These are phyloP conservation scores for Gobiocypris rarus DNA, from an alignment of 2,113 vertebrate genomes.

Conservation along the genomic window DNA sequence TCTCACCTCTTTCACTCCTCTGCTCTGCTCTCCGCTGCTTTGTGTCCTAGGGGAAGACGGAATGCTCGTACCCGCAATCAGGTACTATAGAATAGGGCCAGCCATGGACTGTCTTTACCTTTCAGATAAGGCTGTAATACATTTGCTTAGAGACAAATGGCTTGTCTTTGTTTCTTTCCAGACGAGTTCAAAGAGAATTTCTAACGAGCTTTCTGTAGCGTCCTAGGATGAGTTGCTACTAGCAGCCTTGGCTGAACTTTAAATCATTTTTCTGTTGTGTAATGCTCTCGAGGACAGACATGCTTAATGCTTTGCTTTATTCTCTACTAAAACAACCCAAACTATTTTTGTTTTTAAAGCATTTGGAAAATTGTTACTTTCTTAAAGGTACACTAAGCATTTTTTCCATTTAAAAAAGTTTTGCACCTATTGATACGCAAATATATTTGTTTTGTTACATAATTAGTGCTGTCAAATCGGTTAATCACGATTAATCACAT, in stretches of 20 bases:
- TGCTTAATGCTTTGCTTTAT: constrained; percentile 50
- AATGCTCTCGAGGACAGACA: constrained; percentile 29
- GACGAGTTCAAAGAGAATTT: constrained; percentile 1
- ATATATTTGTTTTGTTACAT: not conserved
- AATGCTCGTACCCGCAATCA: constrained; percentile 97
- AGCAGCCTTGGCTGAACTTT: constrained; percentile 4
- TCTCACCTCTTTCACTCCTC: constrained; percentile 83
- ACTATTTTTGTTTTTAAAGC: not conserved
- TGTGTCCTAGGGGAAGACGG: constrained; percentile 97
- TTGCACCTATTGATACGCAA: not conserved
- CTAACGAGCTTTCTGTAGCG: not conserved
- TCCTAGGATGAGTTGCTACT: not conserved
- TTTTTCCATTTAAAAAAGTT: not conserved
- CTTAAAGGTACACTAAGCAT: not conserved
- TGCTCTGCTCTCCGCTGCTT: constrained; percentile 85
- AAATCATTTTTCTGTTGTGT: not conserved
- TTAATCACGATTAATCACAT: not conserved
- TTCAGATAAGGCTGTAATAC: constrained; percentile 14
- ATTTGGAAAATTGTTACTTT: not conserved
- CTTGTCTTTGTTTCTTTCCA: constrained; percentile 25
- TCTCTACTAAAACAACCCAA: constrained; percentile 31
- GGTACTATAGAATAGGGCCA: constrained; percentile 80
- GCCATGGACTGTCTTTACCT: constrained; percentile 26
- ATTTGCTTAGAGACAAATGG: constrained; percentile 9
- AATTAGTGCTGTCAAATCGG: not conserved